These are phyloP conservation scores for Maniola jurtina DNA, from an alignment of 1,140 invertebrate species.

Conservation along the genomic window DNA sequence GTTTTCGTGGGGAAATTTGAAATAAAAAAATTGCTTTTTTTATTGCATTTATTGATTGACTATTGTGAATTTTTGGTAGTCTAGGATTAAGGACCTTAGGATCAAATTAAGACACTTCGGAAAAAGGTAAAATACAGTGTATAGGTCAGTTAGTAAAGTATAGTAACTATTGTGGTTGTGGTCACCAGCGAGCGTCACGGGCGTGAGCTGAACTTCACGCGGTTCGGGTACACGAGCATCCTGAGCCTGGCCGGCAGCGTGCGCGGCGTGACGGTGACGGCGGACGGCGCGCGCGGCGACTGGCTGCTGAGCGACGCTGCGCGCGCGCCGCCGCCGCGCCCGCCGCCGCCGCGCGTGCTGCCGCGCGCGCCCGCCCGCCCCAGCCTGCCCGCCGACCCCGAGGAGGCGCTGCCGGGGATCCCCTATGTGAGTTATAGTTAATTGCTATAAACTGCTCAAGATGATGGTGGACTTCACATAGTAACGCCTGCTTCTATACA, in stretches of 20 bases:
- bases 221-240: conserved; percentile 56
- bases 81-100: no score
- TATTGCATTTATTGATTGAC: no score
- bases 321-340: conserved; percentile 26
- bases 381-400: conserved; percentile 30
- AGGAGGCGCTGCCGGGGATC: conserved; percentile 58
- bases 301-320: conserved; percentile 40
- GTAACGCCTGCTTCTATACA: no score
- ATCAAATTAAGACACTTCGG: no score
- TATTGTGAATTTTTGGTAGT: no score
- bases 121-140: no score
- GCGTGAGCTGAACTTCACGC: conserved; percentile 51
- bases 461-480: no score
- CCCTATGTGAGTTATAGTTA: conserved; percentile 53
- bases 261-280: conserved; percentile 28
- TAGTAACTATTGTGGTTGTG: neutral
- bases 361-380: conserved; percentile 17
- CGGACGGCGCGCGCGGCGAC: conserved; percentile 34
- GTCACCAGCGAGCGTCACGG: conserved; percentile 44
- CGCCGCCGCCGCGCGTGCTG: conserved; percentile 14
- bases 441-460: no score
- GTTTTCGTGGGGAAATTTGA: no score
- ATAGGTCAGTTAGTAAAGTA: no score
- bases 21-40: no score
- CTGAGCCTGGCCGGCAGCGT: conserved; percentile 43